Percentiles rank a stretch among this genome's conserved stretches.
These are phyloP conservation scores for Scaptomyza cyrtandrae DNA, from an alignment of 2,888 invertebrate genomes.

Conservation along the genomic window DNA sequence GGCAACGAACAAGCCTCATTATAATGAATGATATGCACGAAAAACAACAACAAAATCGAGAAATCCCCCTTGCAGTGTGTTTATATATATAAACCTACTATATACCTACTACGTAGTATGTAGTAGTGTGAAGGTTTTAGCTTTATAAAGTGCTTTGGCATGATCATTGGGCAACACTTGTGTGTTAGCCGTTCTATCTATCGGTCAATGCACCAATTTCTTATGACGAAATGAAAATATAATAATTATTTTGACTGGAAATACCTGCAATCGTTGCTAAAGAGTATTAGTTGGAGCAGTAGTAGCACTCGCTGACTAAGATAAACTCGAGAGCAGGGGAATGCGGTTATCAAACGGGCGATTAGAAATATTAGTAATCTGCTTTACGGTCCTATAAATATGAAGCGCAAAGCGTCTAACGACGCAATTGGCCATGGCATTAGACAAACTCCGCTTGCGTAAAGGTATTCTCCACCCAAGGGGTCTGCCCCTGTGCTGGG, in stretches of 20 bases:
- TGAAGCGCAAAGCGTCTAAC: constrained; percentile 35
- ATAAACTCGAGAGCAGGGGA: constrained; percentile 32
- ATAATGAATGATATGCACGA: constrained; percentile 1
- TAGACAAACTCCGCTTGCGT: constrained; percentile 30
- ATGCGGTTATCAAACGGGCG: constrained; percentile 43
- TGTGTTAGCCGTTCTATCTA: constrained; percentile 33
- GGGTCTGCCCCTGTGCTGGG: not conserved
- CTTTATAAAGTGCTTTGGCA: not conserved
- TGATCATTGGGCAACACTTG: constrained; percentile 4
- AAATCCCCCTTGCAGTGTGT: constrained; percentile 2
- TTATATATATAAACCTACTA: not conserved
- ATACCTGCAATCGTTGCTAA: constrained; percentile 3
- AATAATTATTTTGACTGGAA: constrained; percentile 24
- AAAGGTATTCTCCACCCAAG: not conserved
- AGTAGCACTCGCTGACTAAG: constrained; percentile 25
- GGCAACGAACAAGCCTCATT: not conserved
- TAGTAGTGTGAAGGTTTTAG: not conserved
- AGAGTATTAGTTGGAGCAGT: not conserved
- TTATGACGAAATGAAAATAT: constrained; percentile 9
- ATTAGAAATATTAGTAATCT: constrained; percentile 49
- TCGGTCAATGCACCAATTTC: constrained; percentile 54
- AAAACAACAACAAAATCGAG: not conserved
- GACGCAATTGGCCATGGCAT: constrained; percentile 57
- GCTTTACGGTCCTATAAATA: constrained; percentile 67
- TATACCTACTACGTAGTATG: not conserved